Percentiles rank a stretch among this genome's conserved stretches.
Evolutionary conservation across 2,797 vertebrate species (phyloP).

Genomic region (Fringilla coelebs): DNA sequence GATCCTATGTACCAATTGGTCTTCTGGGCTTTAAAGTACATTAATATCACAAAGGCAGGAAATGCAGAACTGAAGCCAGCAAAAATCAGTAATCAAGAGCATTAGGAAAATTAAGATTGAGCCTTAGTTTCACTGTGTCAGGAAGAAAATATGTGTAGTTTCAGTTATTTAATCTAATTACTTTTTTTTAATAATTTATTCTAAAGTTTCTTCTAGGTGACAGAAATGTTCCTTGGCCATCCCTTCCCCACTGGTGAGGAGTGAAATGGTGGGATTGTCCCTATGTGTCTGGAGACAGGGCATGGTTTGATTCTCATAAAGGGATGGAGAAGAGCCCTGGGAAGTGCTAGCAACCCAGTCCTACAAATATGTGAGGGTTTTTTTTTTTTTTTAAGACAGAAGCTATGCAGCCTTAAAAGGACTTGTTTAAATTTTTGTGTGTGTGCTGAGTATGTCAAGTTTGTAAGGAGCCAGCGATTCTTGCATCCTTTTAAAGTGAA

Average conservation of each 20-base stretch:
- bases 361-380: constrained; percentile 16
- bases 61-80: background rate
- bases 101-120: background rate
- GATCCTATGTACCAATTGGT: background rate
- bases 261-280: background rate
- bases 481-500: constrained; percentile 61
- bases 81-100: background rate
- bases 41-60: background rate
- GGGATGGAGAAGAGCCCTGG: background rate
- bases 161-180: background rate
- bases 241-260: background rate
- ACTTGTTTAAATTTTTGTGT: constrained; percentile 71
- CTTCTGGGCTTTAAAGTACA: background rate
- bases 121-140: background rate
- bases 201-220: background rate
- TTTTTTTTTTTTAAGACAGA: constrained; percentile 26
- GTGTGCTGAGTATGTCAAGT: constrained; percentile 58
- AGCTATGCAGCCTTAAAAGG: constrained; percentile 73
- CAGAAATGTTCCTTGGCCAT: background rate
- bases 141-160: background rate
- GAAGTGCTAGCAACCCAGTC: background rate
- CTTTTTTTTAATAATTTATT: background rate
- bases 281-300: background rate
- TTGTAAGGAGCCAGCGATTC: constrained; percentile 43
- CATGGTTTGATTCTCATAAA: background rate